Percentiles rank a stretch among this genome's conserved stretches.
Evolutionary conservation across 2,888 invertebrate species (phyloP).

Genomic region (Carcina quercana): DNA sequence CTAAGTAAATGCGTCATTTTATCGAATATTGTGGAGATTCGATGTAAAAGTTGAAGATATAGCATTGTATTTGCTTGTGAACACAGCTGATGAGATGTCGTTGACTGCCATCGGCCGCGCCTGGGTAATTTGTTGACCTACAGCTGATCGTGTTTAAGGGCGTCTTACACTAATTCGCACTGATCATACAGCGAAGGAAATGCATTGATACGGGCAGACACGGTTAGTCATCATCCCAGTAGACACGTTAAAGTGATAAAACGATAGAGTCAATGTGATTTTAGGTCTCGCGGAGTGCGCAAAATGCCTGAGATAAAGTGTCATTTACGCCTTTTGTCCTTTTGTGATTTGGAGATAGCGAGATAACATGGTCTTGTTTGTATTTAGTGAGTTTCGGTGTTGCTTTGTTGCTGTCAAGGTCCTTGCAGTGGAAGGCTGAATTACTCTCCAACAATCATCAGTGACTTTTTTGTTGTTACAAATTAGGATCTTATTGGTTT

Average conservation of each 20-base stretch:
- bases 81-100: slow-evolving; percentile 5
- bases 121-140: slow-evolving; percentile 40
- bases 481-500: slow-evolving; percentile 3
- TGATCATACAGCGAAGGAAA: slow-evolving; percentile 45
- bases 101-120: slow-evolving; percentile 19
- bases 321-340: slow-evolving; percentile 53
- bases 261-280: slow-evolving; percentile 33
- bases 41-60: slow-evolving; percentile 37
- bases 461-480: slow-evolving; percentile 10
- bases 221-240: slow-evolving; percentile 63
- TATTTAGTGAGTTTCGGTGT: slow-evolving; percentile 32
- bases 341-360: slow-evolving; percentile 58
- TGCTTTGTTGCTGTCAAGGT: slow-evolving; percentile 31
- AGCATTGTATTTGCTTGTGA: slow-evolving; percentile 20
- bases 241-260: slow-evolving; percentile 51
- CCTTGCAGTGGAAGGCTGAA: too few relatives aligned
- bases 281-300: slow-evolving; percentile 38
- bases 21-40: slow-evolving; percentile 53
- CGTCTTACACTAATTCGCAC: slow-evolving; percentile 43
- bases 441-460: slow-evolving; percentile 17
- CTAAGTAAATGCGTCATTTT: slow-evolving; percentile 73
- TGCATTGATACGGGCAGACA: slow-evolving; percentile 49
- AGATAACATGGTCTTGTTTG: slow-evolving; percentile 61
- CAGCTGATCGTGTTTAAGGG: slow-evolving; percentile 65
- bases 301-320: slow-evolving; percentile 45